These are phyloP conservation scores for Probosciger aterrimus DNA, from an alignment of 2,113 vertebrate species.

Conservation along the genomic window DNA sequence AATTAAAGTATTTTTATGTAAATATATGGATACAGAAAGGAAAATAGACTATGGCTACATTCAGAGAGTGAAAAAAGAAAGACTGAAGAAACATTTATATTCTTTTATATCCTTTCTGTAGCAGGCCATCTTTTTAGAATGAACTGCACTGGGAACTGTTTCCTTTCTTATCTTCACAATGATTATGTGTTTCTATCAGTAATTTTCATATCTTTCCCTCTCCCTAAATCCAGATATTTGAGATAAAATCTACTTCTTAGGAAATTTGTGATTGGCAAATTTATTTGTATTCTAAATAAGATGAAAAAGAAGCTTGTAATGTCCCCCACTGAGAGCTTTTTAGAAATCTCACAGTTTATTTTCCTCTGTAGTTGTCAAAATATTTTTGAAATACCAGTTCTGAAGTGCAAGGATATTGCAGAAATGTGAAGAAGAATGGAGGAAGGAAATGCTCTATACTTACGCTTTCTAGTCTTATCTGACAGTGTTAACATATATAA, in stretches of 20 bases:
- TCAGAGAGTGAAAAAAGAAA: not conserved
- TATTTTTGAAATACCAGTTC: not conserved
- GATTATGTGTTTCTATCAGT: not conserved
- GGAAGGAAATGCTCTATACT: not conserved
- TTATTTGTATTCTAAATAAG: not conserved
- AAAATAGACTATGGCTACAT: not conserved
- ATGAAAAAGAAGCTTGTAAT: not conserved
- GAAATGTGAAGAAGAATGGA: not conserved
- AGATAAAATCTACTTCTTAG: not conserved
- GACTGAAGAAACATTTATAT: not conserved
- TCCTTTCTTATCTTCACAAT: not conserved
- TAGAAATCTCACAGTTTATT: not conserved
- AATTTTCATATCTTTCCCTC: not conserved
- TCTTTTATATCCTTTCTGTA: not conserved
- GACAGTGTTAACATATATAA: not conserved
- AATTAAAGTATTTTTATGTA: not conserved
- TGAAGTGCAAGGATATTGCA: not conserved
- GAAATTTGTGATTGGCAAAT: not conserved
- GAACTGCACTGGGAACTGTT: not conserved
- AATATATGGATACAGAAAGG: not conserved
- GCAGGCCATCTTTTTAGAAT: not conserved
- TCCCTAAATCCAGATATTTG: not conserved
- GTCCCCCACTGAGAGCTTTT: not conserved
- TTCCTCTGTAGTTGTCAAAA: not conserved
- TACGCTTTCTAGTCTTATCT: not conserved